Percentiles rank a stretch among this genome's conserved stretches.
Evolutionary conservation across 2,888 invertebrate genomes (phyloP).

Genomic region (Drosophila ezoana): DNA sequence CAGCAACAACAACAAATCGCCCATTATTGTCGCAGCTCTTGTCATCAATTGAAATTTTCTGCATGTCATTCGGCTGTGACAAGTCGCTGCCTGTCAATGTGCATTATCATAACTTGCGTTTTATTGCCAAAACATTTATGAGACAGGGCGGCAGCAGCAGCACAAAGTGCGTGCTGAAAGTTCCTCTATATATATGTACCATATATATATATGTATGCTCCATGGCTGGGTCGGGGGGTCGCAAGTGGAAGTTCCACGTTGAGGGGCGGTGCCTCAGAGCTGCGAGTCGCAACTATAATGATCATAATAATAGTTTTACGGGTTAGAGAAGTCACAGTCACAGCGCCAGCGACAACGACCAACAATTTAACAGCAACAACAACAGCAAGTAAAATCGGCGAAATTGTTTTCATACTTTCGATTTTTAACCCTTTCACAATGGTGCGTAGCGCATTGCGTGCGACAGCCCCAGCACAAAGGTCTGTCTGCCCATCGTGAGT

Average conservation of each 20-base stretch:
- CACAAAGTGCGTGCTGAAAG: constrained; percentile 71
- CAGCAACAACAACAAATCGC: constrained; percentile 45
- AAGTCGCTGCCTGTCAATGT: constrained; percentile 61
- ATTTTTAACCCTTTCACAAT: constrained; percentile 60
- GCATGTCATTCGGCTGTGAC: constrained; percentile 62
- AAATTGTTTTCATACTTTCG: constrained; percentile 72
- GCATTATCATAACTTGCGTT: constrained; percentile 75
- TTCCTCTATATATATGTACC: constrained; percentile 4
- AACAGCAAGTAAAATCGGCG: constrained; percentile 38
- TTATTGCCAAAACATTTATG: constrained; percentile 78
- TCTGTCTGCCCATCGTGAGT: neutral
- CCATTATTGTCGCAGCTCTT: constrained; percentile 64
- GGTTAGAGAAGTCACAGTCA: constrained; percentile 77
- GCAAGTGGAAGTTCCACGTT: neutral
- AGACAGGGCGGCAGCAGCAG: constrained; percentile 45
- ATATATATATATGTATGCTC: neutral
- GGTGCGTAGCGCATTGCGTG: constrained; percentile 61
- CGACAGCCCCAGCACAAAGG: constrained; percentile 29
- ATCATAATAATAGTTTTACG: constrained; percentile 77
- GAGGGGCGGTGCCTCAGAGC: constrained; percentile 33
- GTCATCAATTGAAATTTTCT: constrained; percentile 65
- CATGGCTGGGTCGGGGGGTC: constrained; percentile 7
- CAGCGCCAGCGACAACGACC: constrained; percentile 67
- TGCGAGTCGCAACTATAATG: constrained; percentile 55
- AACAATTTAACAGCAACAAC: constrained; percentile 55